Base-by-base conservation (phyloP, 1,140 invertebrate species). In the Eubasilissa regina region DNA sequence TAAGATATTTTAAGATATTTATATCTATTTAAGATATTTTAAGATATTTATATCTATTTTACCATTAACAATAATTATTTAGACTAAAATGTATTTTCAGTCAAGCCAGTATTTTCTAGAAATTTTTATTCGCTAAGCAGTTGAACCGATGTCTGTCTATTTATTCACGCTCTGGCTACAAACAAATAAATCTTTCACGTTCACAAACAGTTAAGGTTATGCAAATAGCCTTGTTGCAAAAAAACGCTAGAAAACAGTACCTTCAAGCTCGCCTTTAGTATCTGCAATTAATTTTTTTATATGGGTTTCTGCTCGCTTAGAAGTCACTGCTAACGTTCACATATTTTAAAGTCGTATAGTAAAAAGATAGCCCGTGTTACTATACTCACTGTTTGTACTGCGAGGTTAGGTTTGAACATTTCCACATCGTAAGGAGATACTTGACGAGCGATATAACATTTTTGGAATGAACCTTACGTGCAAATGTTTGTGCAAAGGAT, bases 231-330 rank as follows among this genome's bases (percentile, higher is more conserved):
- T 58, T 58, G 4, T 44, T 3, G 3, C 13, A 44, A 58, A 75
- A 75, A n/a, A 15, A 10, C 45, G 58, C 19, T 64, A n/a, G 47
- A 62, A 76, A 45, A 15, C 74, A 62, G 35, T 44, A 56, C 43
- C 58, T 51, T 25, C 56, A 51, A 76, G 48, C 48, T 48, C 47
- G 75, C 80, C 55, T 78, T 81, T 81, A 51, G n/a, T n/a, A 73
- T 78, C 75, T 21, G 51, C 19, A 47, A 48, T 47, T 73, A 51
- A 45, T 66, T 60, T 60, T 58, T 77, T 68, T 77, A 12, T 73
- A 60, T 66, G 62, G 47, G 55, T 74, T 76, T 74, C 77, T 25
- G 10, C 56, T 47, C 21, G 79, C 35, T 60, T 74, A 68, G 70
- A 77, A 74, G 77, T 75, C 45, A 35, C 25, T 35, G 6, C 25